Evolutionary conservation across 92 coral and sea anemone genomes (phyloP).

Genomic region (Zoanthus gigantus): DNA sequence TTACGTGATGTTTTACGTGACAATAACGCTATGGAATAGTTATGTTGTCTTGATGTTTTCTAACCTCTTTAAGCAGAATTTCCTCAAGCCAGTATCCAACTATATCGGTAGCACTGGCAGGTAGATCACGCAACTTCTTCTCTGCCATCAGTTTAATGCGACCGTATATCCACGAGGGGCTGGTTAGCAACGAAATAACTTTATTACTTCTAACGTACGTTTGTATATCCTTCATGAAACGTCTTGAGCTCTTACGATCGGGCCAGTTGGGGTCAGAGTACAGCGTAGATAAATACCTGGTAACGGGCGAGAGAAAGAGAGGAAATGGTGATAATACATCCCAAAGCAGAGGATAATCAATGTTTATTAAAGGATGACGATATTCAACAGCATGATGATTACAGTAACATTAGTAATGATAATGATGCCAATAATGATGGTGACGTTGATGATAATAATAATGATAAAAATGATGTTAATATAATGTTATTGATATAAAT

Average conservation of each 20-base stretch:
- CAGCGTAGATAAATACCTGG: slow-evolving; percentile 56
- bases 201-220: neutral
- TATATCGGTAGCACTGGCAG: slow-evolving; percentile 30
- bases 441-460: too few species aligned
- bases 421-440: too few species aligned
- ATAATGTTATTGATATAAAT: too few species aligned
- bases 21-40: too few species aligned
- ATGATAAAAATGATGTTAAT: too few species aligned
- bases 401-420: too few species aligned
- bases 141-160: neutral
- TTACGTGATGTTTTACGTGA: too few species aligned
- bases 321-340: neutral
- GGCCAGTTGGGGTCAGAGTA: slow-evolving; percentile 55
- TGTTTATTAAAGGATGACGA: too few species aligned
- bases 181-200: neutral
- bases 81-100: slow-evolving; percentile 29
- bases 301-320: neutral
- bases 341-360: too few species aligned
- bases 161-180: slow-evolving; percentile 29
- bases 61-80: slow-evolving; percentile 15
- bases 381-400: too few species aligned
- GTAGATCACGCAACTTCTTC: slow-evolving; percentile 23
- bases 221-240: slow-evolving; percentile 2
- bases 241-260: neutral
- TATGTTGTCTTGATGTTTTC: neutral